Evolutionary conservation across 2,113 vertebrate genomes (phyloP).

Genomic region (Lucifuga dentata): DNA sequence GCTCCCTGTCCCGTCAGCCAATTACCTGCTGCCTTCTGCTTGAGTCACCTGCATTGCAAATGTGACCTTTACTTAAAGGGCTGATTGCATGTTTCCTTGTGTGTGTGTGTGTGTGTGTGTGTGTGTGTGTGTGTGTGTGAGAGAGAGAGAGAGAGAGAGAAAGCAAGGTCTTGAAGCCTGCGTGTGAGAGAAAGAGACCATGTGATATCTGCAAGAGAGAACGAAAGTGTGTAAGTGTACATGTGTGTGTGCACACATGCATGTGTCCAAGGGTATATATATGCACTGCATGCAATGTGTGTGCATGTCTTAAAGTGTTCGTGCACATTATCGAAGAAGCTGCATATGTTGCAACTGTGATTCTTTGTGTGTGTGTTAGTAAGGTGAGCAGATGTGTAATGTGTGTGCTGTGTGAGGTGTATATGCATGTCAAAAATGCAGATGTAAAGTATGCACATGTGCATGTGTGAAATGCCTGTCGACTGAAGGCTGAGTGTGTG

Average conservation of each 20-base stretch:
- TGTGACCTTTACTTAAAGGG: constrained; percentile 96
- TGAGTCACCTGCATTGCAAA: constrained; percentile 94
- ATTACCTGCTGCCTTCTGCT: constrained; percentile 89
- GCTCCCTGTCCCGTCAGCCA: constrained; percentile 88
- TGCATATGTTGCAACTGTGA: constrained; percentile 10
- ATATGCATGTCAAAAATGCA: neutral
- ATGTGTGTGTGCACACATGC: constrained; percentile 3
- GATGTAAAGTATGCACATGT: constrained; percentile 9
- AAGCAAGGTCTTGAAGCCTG: constrained; percentile 41
- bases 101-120: constrained; percentile 45
- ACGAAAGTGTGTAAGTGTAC: constrained; percentile 40
- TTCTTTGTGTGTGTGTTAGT: neutral
- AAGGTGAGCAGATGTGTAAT: neutral
- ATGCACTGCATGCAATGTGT: neutral
- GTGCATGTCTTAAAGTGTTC: constrained; percentile 20
- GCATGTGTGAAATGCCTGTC: constrained; percentile 4
- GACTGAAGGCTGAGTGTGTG: neutral
- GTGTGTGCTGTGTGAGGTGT: neutral
- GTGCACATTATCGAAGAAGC: constrained; percentile 27
- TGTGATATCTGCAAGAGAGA: constrained; percentile 50
- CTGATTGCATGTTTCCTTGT: constrained; percentile 91
- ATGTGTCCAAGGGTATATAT: neutral
- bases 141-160: constrained; percentile 24
- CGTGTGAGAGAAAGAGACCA: constrained; percentile 18
- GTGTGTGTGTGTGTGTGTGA: too few relatives aligned